These are phyloP conservation scores for Drosophila equinoxialis DNA, from an alignment of 1,140 invertebrate genomes.

Conservation along the genomic window DNA sequence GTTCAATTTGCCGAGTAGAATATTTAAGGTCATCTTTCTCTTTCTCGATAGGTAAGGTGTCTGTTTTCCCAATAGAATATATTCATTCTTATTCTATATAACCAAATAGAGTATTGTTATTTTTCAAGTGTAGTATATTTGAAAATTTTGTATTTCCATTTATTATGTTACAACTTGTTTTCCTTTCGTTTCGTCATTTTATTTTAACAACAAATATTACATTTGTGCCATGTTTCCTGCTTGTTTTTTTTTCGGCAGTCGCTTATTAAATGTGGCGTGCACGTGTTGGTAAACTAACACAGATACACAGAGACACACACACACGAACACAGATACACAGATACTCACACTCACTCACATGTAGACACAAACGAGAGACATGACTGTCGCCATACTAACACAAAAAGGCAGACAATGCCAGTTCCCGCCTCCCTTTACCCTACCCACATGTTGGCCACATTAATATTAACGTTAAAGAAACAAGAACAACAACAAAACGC, in stretches of 20 bases:
- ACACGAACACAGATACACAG: constrained; percentile 15
- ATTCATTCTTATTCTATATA: too few species aligned
- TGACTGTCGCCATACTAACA: constrained; percentile 32
- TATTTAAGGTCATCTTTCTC: too few species aligned
- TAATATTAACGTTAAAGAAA: constrained; percentile 77
- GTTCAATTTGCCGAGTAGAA: too few species aligned
- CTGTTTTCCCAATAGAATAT: too few species aligned
- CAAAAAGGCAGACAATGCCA: constrained; percentile 67
- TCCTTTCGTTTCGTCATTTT: constrained; percentile 61
- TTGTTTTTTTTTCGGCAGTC: constrained; percentile 60
- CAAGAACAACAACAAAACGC: constrained; percentile 43
- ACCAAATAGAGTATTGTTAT: background rate
- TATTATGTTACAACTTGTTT: constrained; percentile 61
- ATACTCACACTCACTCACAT: constrained; percentile 34
- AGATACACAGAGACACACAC: constrained; percentile 19
- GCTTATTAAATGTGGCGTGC: constrained; percentile 75
- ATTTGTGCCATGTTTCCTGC: constrained; percentile 71
- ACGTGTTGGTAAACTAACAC: constrained; percentile 75
- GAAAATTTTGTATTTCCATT: constrained; percentile 19
- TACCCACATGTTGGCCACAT: constrained; percentile 33
- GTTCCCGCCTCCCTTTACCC: constrained; percentile 19
- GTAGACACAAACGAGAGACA: constrained; percentile 22
- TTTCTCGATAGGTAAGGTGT: too few species aligned
- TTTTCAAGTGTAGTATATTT: constrained; percentile 25
- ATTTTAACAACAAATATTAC: constrained; percentile 79